Percentiles rank a stretch among this genome's conserved stretches.
phyloP scores from a whole-genome alignment of 2,113 vertebrate genomes.

The Callorhinus ursinus region DNA sequence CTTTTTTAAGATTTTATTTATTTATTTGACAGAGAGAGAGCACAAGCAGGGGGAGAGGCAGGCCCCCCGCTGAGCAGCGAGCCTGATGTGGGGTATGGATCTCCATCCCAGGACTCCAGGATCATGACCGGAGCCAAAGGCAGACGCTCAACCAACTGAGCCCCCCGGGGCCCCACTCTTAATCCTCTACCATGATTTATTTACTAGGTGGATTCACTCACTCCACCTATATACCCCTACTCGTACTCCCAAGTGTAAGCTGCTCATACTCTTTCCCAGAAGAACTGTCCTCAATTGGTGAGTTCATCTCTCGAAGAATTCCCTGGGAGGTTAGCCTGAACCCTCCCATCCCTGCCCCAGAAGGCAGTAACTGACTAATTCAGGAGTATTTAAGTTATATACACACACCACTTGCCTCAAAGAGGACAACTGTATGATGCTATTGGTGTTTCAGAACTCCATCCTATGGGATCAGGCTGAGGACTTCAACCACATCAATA shows the following conservation, averaged over 20 bases:
- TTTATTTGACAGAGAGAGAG: too few species aligned
- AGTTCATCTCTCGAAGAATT: neutral
- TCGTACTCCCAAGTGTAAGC: neutral
- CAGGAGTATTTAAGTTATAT: neutral
- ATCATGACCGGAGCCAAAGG: neutral
- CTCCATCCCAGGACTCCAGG: neutral
- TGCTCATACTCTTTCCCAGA: neutral
- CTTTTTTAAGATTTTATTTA: too few species aligned
- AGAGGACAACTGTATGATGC: neutral
- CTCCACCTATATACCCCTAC: neutral
- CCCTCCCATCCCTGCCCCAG: neutral
- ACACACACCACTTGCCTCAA: neutral
- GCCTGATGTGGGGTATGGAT: neutral
- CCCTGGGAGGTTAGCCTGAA: neutral
- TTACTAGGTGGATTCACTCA: neutral
- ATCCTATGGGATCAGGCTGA: neutral
- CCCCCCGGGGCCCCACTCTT: neutral
- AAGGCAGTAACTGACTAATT: neutral
- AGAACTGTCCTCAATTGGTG: neutral
- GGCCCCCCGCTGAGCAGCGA: too few species aligned
- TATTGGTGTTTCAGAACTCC: neutral
- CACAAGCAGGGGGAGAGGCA: too few species aligned
- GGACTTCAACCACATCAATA: neutral
- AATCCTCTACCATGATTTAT: neutral
- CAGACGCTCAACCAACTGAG: neutral